These are phyloP conservation scores for Triplophysa yarkandensis DNA, from an alignment of 2,797 vertebrate species.

Conservation along the genomic window DNA sequence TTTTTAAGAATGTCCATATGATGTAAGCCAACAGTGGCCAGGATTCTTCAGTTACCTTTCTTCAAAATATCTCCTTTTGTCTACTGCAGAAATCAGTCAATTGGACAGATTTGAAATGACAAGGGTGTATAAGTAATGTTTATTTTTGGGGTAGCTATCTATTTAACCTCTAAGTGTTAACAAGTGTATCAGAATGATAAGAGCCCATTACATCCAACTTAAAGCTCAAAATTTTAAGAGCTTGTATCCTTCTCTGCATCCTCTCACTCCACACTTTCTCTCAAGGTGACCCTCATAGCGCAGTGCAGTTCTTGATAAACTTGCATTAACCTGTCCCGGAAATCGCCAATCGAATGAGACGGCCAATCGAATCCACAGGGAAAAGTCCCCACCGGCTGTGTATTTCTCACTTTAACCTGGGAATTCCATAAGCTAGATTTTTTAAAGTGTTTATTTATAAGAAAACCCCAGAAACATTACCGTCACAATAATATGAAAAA, in stretches of 20 bases:
- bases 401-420: not conserved
- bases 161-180: not conserved
- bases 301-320: not conserved
- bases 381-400: not conserved
- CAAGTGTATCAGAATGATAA: slow-evolving; percentile 17
- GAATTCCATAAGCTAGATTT: not conserved
- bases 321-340: not conserved
- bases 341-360: not conserved
- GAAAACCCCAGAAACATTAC: not conserved
- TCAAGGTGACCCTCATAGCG: slow-evolving; percentile 22
- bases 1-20: too few relatives aligned
- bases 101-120: too few relatives aligned
- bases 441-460: not conserved
- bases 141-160: too few relatives aligned
- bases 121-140: too few relatives aligned
- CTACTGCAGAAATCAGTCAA: too few relatives aligned
- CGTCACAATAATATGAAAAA: too few relatives aligned
- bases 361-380: not conserved
- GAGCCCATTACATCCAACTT: slow-evolving; percentile 10
- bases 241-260: slow-evolving; percentile 2
- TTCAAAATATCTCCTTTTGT: too few relatives aligned
- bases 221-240: slow-evolving; percentile 17
- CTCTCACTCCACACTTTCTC: not conserved
- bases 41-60: too few relatives aligned
- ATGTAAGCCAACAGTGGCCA: too few relatives aligned